These are phyloP conservation scores for Nemopilema nomurai DNA, from an alignment of 30 jellyfish, hydroid and myxozoan species.

Conservation along the genomic window DNA sequence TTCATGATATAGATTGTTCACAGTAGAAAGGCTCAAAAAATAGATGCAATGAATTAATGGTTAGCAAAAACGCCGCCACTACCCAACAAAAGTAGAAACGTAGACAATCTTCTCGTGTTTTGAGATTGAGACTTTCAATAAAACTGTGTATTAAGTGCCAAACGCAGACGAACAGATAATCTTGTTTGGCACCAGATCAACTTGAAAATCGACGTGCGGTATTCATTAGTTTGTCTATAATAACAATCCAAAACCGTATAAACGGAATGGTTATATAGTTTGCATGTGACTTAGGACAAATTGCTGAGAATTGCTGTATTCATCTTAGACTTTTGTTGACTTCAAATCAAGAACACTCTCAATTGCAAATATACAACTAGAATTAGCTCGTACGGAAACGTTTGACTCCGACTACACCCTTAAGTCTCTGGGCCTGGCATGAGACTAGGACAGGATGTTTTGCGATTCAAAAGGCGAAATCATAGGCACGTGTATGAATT, in stretches of 20 bases:
- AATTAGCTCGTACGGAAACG: no score
- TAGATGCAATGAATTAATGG: not conserved
- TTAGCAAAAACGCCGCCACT: not conserved
- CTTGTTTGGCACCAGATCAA: constrained; percentile 26
- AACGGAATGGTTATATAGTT: not conserved
- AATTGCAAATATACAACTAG: no score
- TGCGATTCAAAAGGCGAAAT: no score
- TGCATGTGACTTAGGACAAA: not conserved
- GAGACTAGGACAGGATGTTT: no score
- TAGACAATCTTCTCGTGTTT: not conserved
- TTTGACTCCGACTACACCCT: no score
- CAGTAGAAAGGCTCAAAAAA: not conserved
- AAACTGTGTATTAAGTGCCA: not conserved
- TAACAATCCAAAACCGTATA: not conserved
- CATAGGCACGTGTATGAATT: no score
- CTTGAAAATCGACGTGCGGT: constrained; percentile 5
- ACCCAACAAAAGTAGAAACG: not conserved
- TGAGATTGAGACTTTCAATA: not conserved
- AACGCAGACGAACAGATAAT: constrained; percentile 3
- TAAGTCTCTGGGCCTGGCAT: no score
- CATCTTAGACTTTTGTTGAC: not conserved
- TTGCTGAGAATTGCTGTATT: not conserved
- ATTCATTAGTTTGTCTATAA: not conserved
- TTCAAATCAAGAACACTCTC: not conserved
- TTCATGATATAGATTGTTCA: not conserved